Conservation (phyloP, 1,140 invertebrate species). For the Harpegnathos saltator region DNA sequence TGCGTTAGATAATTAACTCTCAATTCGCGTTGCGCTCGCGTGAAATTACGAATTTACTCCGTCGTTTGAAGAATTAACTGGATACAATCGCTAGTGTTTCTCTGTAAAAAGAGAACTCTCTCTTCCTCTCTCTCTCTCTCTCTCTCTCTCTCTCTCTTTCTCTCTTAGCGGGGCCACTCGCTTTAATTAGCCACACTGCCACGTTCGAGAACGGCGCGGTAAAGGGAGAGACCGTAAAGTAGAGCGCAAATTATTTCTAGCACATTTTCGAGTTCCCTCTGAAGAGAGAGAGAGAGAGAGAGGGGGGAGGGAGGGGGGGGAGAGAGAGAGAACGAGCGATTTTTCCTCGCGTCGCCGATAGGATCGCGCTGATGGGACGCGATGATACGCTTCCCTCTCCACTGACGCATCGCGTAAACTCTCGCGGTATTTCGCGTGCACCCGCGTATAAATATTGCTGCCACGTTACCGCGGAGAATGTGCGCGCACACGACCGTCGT, state of each 20-base stretch:
- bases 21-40: neutral
- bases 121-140: no score
- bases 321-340: neutral
- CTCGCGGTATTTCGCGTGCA: conserved; percentile 27
- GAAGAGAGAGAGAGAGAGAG: neutral
- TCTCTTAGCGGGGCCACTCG: neutral
- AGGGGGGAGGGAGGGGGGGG: no score
- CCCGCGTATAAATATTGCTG: conserved; percentile 69
- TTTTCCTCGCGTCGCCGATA: neutral
- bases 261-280: neutral
- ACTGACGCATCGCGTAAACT: conserved; percentile 9
- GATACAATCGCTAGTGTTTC: neutral
- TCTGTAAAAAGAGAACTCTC: neutral
- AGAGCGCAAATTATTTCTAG: neutral
- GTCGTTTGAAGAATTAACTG: neutral
- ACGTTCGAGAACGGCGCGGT: neutral
- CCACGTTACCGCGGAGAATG: conserved; percentile 37
- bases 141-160: no score
- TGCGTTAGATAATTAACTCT: neutral
- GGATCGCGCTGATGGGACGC: conserved; percentile 1
- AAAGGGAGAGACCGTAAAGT: neutral
- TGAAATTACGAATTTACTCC: neutral
- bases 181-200: neutral
- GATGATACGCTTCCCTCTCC: neutral
- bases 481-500: conserved; percentile 22